Evolutionary conservation across 2,113 vertebrate genomes (phyloP).

Genomic region (Tricholaema leucomelas): DNA sequence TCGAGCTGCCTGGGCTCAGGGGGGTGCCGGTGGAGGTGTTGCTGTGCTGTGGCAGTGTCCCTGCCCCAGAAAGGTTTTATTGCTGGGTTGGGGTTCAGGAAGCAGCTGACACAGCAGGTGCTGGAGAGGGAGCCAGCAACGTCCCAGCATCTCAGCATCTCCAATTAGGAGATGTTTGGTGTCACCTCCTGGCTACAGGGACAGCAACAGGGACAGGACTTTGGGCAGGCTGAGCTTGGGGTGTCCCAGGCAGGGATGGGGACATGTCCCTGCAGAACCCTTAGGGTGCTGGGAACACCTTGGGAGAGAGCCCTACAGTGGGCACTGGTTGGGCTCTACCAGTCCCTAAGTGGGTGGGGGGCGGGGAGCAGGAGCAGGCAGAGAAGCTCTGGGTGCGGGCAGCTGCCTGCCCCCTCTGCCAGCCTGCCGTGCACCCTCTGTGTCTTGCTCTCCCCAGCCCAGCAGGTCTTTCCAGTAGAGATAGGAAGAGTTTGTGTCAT

Average conservation of each 20-base stretch:
- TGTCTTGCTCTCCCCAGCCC: not conserved
- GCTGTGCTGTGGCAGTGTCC: not conserved
- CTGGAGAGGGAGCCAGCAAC: not conserved
- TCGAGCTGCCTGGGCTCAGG: accelerated
- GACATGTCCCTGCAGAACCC: not conserved
- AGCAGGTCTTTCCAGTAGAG: conserved; percentile 54
- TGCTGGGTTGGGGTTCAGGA: not conserved
- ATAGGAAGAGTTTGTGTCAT: conserved; percentile 62
- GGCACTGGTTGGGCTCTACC: not conserved
- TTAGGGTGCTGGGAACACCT: not conserved
- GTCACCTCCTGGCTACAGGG: not conserved
- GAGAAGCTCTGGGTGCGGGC: not conserved
- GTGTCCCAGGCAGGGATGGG: accelerated
- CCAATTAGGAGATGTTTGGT: not conserved
- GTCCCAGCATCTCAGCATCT: not conserved
- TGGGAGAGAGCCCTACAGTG: accelerated
- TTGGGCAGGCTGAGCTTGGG: not conserved
- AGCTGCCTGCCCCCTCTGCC: conserved; percentile 17
- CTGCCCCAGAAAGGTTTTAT: conserved; percentile 18
- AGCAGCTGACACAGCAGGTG: conserved; percentile 34
- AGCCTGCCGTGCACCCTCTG: not conserved
- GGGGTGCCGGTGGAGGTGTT: accelerated
- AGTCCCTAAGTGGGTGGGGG: accelerated
- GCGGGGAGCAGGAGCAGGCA: not conserved
- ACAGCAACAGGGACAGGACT: accelerated